Percentiles rank a stretch among this genome's conserved stretches.
Conservation (phyloP, 1,140 invertebrate species). For the Cyphomyrmex costatus region DNA sequence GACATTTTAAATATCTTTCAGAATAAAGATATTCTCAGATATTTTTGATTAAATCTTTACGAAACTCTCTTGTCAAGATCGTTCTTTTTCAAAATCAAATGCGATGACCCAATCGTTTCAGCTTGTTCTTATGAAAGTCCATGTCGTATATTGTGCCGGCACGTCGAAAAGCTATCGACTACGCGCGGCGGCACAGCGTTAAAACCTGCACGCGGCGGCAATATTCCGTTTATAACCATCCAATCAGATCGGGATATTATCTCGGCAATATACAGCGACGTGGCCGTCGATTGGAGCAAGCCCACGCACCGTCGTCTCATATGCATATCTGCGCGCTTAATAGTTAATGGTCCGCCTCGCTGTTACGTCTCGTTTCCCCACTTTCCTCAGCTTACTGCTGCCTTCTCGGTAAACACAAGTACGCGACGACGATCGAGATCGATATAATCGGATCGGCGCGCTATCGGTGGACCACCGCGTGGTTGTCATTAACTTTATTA, state of each 20-base stretch:
- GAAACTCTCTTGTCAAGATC: neutral
- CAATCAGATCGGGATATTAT: conserved; percentile 81
- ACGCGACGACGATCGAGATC: conserved; percentile 65
- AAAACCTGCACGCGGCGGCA: conserved; percentile 61
- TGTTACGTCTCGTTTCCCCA: conserved; percentile 56
- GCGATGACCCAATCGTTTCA: neutral
- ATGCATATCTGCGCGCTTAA: conserved; percentile 81
- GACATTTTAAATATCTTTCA: neutral
- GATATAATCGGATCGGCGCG: conserved; percentile 71
- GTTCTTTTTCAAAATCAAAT: neutral
- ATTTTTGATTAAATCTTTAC: neutral
- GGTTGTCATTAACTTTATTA: conserved; percentile 75
- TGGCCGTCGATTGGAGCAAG: conserved; percentile 75
- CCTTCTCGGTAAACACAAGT: neutral
- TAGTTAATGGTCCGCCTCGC: conserved; percentile 79
- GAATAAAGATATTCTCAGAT: neutral
- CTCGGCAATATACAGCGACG: conserved; percentile 76
- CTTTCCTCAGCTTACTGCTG: neutral
- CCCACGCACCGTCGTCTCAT: conserved; percentile 78
- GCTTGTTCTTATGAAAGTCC: conserved; percentile 43
- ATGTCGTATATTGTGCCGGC: conserved; percentile 63
- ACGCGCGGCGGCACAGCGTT: conserved; percentile 65
- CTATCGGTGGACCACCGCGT: conserved; percentile 72
- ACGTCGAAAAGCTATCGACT: conserved; percentile 73
- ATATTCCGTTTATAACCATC: conserved; percentile 77